Base-by-base conservation (phyloP, 1,140 invertebrate genomes). In the Aleiodes sp. region DNA sequence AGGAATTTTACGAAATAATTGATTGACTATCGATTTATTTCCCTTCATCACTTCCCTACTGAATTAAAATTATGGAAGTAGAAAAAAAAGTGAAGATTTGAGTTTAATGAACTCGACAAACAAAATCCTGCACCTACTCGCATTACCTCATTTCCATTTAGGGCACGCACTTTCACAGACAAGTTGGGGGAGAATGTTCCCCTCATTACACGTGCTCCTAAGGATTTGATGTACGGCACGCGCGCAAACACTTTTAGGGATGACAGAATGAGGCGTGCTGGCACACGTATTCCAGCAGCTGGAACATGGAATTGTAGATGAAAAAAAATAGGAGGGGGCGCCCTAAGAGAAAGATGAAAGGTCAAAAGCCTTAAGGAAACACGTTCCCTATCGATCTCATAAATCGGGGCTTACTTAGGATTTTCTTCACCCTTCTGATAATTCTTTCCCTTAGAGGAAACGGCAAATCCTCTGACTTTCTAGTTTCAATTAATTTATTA, bases 161-260 rank as follows among this genome's bases (percentile, higher is more conserved):
- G 60, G 35, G 35, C 9, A 39, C 19, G n/a, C n/a, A n/a, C n/a
- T n/a, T n/a, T n/a, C n/a, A n/a, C n/a, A n/a, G n/a, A 8, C 14
- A 52, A 37, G 24, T 52, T 56, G 24, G 14, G 41, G 16, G 63
- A 14, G 7, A 16, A 39, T 62, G 63, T 65, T 24, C 62, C 62
- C 60, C 26, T 62, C 24, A 26, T 62, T 21, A 21, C 41, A 65
- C 63, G 41, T 65, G 39, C 63, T 61, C 6, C 26, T 16, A 31
- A 3, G 29, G 14, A 65, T 65, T 65, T 56, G 63, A 64, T 65
- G 14, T 33, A 35, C 10, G 43, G 41, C 63, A 65, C 63, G 63
- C 63, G 63, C 41, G 1, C n/a, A 31, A 14, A 64, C 35, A 19
- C 21, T 8, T 43, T 10, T 8, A 41, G 24, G 9, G 35, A 41